Base-by-base conservation (phyloP, 2,113 vertebrate species). In the Bucco capensis region DNA sequence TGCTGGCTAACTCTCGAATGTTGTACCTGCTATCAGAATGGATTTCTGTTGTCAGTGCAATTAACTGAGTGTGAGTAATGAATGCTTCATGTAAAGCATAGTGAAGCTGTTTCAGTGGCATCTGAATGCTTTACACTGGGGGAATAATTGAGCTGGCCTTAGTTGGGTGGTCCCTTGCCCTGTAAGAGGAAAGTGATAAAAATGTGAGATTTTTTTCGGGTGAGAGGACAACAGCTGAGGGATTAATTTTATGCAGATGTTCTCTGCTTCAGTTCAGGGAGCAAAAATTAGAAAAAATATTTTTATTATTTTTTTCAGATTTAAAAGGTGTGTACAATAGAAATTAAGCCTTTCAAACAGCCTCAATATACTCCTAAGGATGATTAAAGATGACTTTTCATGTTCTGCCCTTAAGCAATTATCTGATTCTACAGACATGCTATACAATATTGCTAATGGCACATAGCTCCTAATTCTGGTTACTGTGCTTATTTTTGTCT, bases 1-100 rank as follows among this genome's bases (percentile, higher is more conserved):
- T 93, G 69, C 91, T 94, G 87, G 89, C 46, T 85, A 91, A 83
- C 35, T 92, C 73, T 66, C 21, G 30, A 16, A 5, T 88, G 51
- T 83, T 89, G 58, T 86, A 73, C 50, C 38, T 89, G 70, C 79
- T 70, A 8, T n/a, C 60, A 70, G 47, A 89, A 80, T 58, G 69
- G 75, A 53, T 89, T 92, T 89, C 67, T 54, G 79, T 94, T 88
- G 58, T 86, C 49, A 49, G 54, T 79, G 51, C 67, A 58, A 66
- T 88, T 91, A 83, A 85, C 54, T 87, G 49, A 69, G 6, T 66
- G 37, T 80, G 85, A 86, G 50, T 80, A 67, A 35, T 35, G 51
- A 80, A 83, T 86, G 56, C 46, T 70, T 87, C 33, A 6, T 47
- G 25, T 58, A 60, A 86, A 92, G 17, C 42, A 5, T 7, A 15